Percentiles rank a stretch among this genome's conserved stretches.
These are phyloP conservation scores for Rambutsinella grinnellia DNA, from an alignment of 2,888 invertebrate species.

Conservation along the genomic window DNA sequence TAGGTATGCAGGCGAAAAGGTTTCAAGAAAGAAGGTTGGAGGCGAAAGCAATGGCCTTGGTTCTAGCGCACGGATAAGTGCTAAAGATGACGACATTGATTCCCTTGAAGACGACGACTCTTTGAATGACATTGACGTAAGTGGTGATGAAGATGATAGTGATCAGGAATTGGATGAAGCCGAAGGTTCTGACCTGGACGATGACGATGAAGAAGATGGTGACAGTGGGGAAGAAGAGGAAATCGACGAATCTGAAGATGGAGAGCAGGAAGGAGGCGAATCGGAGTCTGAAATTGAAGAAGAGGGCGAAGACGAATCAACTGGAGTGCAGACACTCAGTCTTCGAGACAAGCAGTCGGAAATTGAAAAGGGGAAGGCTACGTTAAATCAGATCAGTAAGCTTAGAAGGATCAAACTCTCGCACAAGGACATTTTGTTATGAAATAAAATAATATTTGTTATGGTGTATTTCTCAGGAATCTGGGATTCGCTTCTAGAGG, in stretches of 20 bases:
- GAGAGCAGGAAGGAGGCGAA: conserved; percentile 35
- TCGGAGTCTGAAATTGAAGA: conserved; percentile 9
- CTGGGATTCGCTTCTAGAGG: conserved; percentile 89
- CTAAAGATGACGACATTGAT: background rate
- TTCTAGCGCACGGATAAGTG: conserved; percentile 43
- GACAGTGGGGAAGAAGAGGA: conserved; percentile 68
- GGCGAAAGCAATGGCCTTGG: conserved; percentile 59
- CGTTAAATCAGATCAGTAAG: conserved; percentile 68
- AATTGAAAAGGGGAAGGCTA: conserved; percentile 69
- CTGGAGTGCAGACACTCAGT: conserved; percentile 64
- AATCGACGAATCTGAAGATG: conserved; percentile 60
- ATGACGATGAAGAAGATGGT: conserved; percentile 72
- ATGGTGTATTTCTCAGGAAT: conserved; percentile 57
- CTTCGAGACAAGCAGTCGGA: conserved; percentile 67
- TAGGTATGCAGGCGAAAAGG: conserved; percentile 82
- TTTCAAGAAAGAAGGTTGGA: conserved; percentile 74
- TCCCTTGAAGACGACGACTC: conserved; percentile 73
- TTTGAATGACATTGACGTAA: conserved; percentile 70
- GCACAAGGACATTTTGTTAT: too few relatives aligned
- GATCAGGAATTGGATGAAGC: conserved; percentile 68
- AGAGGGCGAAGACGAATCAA: conserved; percentile 38
- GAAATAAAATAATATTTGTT: background rate
- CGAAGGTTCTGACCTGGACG: conserved; percentile 65
- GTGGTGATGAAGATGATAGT: conserved; percentile 71
- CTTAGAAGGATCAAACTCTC: background rate